Conservation (phyloP, 2,888 invertebrate species). For the Nymphalis urticae region DNA sequence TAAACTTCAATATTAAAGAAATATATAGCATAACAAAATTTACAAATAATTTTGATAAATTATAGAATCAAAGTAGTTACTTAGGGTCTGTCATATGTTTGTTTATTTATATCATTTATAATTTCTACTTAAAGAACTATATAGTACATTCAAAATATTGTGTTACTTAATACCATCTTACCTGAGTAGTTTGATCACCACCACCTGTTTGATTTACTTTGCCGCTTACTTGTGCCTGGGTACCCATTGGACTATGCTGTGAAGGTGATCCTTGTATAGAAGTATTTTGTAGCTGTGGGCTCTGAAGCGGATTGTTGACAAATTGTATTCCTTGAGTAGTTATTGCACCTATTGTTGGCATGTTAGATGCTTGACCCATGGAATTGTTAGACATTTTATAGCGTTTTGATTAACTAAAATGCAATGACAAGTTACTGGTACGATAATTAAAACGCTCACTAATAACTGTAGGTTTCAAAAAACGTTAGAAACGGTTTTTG, state of each 20-base stretch:
- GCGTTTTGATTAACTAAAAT: background rate
- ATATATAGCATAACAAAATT: too few relatives aligned
- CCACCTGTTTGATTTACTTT: constrained; percentile 57
- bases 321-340: constrained; percentile 67
- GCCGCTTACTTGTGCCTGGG: constrained; percentile 56
- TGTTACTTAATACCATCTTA: constrained; percentile 35
- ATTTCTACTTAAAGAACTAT: too few relatives aligned
- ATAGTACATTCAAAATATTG: too few relatives aligned
- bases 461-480: too few relatives aligned
- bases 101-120: too few relatives aligned
- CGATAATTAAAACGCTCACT: too few relatives aligned
- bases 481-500: too few relatives aligned
- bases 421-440: background rate
- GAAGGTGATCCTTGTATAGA: constrained; percentile 72
- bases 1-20: too few relatives aligned
- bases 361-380: constrained; percentile 56
- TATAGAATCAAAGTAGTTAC: too few relatives aligned
- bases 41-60: too few relatives aligned
- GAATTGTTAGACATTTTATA: constrained; percentile 55
- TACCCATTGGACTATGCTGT: constrained; percentile 75
- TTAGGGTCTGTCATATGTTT: too few relatives aligned
- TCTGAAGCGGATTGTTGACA: constrained; percentile 68
- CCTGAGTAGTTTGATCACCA: constrained; percentile 65
- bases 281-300: constrained; percentile 66
- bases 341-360: constrained; percentile 65